phyloP scores from a whole-genome alignment of 2,113 vertebrate species.

The Chaetorhynchus papuensis region DNA sequence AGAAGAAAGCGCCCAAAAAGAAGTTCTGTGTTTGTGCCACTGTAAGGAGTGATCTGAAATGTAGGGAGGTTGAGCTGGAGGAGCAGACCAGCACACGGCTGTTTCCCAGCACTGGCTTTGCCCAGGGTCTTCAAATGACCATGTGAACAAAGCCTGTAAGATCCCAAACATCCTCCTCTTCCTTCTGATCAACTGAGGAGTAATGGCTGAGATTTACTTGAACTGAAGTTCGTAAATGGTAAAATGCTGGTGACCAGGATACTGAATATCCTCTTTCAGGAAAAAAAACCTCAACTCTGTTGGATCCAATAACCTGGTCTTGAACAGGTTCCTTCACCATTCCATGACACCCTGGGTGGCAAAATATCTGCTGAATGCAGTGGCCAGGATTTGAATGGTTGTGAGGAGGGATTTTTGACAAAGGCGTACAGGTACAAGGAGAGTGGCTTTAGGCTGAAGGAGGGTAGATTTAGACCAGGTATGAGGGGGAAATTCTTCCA shows the following conservation, averaged over 20 bases:
- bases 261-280: neutral
- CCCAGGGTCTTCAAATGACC: neutral
- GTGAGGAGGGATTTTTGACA: neutral
- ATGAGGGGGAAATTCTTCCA: neutral
- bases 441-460: neutral
- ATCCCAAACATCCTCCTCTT: neutral
- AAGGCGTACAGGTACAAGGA: neutral
- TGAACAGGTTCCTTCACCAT: neutral
- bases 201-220: neutral
- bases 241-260: neutral
- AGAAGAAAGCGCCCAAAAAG: neutral
- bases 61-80: neutral
- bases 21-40: neutral
- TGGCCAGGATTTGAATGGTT: neutral
- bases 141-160: neutral
- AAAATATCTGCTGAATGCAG: neutral
- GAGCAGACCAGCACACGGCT: neutral
- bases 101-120: neutral
- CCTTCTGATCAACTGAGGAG: neutral
- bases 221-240: neutral
- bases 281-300: rapidly evolving
- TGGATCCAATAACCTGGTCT: neutral
- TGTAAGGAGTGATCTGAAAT: neutral
- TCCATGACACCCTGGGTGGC: neutral
- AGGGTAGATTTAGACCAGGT: neutral